Conservation (phyloP, 2,888 invertebrate species). For the Cephus pygmeus region DNA sequence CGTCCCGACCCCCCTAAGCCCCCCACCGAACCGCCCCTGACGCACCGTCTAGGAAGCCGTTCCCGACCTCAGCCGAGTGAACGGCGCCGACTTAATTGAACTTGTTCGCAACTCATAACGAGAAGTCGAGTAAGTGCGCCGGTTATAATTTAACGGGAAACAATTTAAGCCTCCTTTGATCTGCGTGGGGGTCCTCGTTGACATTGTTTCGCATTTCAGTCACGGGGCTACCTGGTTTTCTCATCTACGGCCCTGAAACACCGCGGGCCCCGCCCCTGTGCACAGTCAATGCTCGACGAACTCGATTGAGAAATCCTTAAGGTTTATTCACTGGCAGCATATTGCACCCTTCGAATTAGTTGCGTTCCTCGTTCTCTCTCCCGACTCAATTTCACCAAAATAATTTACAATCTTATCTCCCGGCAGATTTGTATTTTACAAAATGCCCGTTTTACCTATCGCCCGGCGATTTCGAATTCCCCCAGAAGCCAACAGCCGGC, state of each 20-base stretch:
- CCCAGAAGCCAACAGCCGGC: constrained; percentile 43
- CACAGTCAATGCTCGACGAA: not conserved
- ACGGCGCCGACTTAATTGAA: constrained; percentile 62
- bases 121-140: constrained; percentile 64
- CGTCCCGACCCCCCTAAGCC: not conserved
- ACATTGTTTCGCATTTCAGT: constrained; percentile 44
- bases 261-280: no score
- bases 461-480: not conserved
- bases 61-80: constrained; percentile 14
- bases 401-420: not conserved
- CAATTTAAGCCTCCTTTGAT: constrained; percentile 63
- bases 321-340: not conserved
- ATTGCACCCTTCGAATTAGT: not conserved
- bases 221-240: constrained; percentile 1
- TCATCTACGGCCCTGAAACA: not conserved
- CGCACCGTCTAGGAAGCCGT: constrained; percentile 25
- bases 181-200: constrained; percentile 36
- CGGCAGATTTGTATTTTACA: not conserved
- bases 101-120: constrained; percentile 66
- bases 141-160: constrained; percentile 65
- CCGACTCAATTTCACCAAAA: not conserved
- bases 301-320: not conserved
- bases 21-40: not conserved
- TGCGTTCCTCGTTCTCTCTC: not conserved
- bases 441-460: not conserved